Conservation (phyloP, 2,888 invertebrate species). For the Melieria omissa region DNA sequence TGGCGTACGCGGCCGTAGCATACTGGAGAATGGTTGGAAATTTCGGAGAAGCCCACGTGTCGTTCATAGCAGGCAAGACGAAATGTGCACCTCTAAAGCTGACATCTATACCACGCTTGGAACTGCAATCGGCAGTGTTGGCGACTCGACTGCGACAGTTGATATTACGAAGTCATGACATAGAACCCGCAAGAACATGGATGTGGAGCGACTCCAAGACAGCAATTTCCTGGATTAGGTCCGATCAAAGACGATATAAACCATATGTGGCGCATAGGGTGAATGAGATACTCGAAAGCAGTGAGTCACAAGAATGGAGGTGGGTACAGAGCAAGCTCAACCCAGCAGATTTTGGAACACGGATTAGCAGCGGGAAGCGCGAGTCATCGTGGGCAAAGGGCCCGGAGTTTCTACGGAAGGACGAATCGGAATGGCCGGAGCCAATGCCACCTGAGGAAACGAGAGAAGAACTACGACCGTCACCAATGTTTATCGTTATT, state of each 20-base stretch:
- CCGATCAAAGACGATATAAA: slow-evolving; percentile 39
- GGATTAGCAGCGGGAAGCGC: too few species aligned
- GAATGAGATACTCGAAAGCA: slow-evolving; percentile 32
- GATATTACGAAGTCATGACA: too few species aligned
- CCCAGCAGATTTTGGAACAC: slow-evolving; percentile 38
- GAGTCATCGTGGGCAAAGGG: slow-evolving; percentile 36
- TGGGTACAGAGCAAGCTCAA: slow-evolving; percentile 35
- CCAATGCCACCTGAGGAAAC: slow-evolving; percentile 6
- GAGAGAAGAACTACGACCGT: slow-evolving; percentile 22
- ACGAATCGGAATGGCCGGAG: slow-evolving; percentile 29
- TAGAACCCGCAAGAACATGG: neutral
- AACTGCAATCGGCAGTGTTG: slow-evolving; percentile 36
- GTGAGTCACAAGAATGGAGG: slow-evolving; percentile 16
- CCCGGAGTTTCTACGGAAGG: slow-evolving; percentile 21
- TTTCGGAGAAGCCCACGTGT: neutral
- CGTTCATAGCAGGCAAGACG: slow-evolving; percentile 30
- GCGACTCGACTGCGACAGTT: slow-evolving; percentile 21
- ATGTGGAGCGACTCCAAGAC: slow-evolving; percentile 41
- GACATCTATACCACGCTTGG: slow-evolving; percentile 32
- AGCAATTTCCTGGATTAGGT: slow-evolving; percentile 36
- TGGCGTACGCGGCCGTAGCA: slow-evolving; percentile 35
- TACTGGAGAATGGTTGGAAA: slow-evolving; percentile 20
- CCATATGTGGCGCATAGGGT: slow-evolving; percentile 47
- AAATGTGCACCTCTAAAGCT: slow-evolving; percentile 31
- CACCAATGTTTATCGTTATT: slow-evolving; percentile 2